Evolutionary conservation across 2,113 vertebrate genomes (phyloP), one percentile per base, ranked within the genome.

Genomic region (Xenus cinereus): DNA sequence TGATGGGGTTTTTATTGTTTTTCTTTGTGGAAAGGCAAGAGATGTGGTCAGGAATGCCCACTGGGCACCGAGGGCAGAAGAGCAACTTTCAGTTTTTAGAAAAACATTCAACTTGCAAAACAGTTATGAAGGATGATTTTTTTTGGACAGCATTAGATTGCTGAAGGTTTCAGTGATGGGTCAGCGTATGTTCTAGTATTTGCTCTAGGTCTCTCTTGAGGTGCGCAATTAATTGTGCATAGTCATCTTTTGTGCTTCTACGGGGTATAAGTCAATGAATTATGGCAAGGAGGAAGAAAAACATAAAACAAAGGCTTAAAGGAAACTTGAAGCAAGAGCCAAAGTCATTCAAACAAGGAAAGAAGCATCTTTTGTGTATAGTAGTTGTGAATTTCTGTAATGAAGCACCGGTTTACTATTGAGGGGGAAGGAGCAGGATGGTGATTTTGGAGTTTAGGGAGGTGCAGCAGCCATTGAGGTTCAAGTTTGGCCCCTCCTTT

Each of bases 401-500:
- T 10, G 84, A 90, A 97, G 86, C 30, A 46, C 77, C 89, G 46
- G 89, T n/a, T 60, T 77, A 69, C 84, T 57, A 3, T 45, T 22
- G 26, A 62, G 45, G 88, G 90, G 85, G 51, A 91, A 90, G 82
- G 95, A 92, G 80, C 94, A 59, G 86, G 76, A 50, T 83, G 89
- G 64, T 24, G 57, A 33, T 32, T 41, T 94, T 48, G 86, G 91
- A 32, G 92, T 94, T 27, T 82, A 76, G 94, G 89, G 95, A 92
- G 95, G 78, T 68, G 94, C 95, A 57, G 75, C 93, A 86, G 57
- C 87, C 91, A 33, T 78, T 11, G 28, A 85, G 91, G 84, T 84
- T 90, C 69, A 95, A 97, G 96, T 86, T 95, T 97, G 98, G 98
- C 98, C 98, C 98, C 98, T 98, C 97, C 97, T 95, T 73, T 62